Percentiles rank a stretch among this genome's conserved stretches.
Conservation (phyloP, 2,113 vertebrate species). For the Bos javanicus region DNA sequence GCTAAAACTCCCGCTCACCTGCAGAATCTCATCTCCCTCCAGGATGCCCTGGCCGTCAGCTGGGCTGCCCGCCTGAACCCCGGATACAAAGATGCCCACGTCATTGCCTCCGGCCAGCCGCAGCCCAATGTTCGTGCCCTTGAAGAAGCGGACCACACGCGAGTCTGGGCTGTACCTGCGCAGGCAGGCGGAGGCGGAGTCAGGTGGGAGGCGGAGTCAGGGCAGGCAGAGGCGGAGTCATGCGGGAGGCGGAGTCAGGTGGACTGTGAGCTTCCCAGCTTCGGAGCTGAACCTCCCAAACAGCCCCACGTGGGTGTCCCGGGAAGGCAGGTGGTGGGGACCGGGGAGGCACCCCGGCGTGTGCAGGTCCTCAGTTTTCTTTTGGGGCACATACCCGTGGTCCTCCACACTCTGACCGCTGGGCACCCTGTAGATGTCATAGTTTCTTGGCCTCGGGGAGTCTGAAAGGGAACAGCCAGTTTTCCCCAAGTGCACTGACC, state of each 20-base stretch:
- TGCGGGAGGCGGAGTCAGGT: not conserved
- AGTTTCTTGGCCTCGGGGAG: fast-evolving
- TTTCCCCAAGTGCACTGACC: not conserved
- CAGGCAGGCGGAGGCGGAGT: fast-evolving
- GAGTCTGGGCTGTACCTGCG: constrained; percentile 87
- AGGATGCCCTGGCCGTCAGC: constrained; percentile 87
- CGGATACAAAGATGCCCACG: constrained; percentile 94
- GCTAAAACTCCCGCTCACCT: constrained; percentile 80
- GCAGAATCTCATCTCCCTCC: constrained; percentile 95
- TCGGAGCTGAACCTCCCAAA: not conserved
- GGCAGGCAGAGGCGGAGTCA: fast-evolving
- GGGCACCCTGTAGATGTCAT: not conserved
- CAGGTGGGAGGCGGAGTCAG: not conserved
- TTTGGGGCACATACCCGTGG: constrained; percentile 30
- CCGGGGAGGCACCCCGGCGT: fast-evolving
- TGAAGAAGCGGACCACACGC: constrained; percentile 84
- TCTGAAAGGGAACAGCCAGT: constrained; percentile 62
- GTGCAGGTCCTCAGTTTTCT: fast-evolving
- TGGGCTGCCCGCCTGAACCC: constrained; percentile 91
- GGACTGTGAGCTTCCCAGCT: not conserved
- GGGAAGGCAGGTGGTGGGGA: not conserved
- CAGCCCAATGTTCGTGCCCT: constrained; percentile 89
- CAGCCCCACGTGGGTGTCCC: fast-evolving
- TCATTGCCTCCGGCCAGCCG: constrained; percentile 93
- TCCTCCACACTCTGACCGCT: not conserved